Evolutionary conservation across 2,113 vertebrate genomes (phyloP).

Genomic region (Sturnus vulgaris): DNA sequence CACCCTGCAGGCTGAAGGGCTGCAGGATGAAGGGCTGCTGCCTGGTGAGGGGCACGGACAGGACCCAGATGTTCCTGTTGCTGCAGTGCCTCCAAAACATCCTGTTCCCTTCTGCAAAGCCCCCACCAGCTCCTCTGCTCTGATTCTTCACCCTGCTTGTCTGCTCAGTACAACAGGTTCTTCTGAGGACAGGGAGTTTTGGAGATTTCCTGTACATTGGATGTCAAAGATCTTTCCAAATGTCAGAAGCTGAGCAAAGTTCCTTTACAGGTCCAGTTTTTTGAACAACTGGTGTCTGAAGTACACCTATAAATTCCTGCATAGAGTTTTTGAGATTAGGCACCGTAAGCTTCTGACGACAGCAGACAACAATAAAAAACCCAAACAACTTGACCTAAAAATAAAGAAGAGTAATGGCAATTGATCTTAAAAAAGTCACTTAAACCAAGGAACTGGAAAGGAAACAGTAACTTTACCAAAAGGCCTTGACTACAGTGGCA

Average conservation of each 20-base stretch:
- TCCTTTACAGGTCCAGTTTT: not conserved
- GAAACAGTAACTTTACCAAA: not conserved
- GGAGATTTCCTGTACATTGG: not conserved
- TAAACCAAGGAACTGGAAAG: not conserved
- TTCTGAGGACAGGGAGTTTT: not conserved
- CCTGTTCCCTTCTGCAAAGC: not conserved
- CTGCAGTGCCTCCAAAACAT: not conserved
- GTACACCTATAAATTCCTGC: not conserved
- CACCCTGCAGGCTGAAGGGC: not conserved
- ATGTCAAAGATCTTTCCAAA: not conserved
- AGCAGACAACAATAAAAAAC: not conserved
- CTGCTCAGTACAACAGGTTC: not conserved
- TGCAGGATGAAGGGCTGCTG: not conserved
- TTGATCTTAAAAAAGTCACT: not conserved
- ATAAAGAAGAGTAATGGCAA: not conserved
- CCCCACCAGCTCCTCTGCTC: not conserved
- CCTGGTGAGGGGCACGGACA: not conserved
- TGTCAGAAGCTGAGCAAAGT: not conserved
- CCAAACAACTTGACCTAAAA: fast-evolving
- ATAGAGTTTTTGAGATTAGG: not conserved
- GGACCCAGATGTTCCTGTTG: fast-evolving
- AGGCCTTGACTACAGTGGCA: not conserved
- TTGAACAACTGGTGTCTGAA: not conserved
- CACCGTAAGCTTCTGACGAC: not conserved
- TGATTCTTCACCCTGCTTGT: not conserved